Evolutionary conservation across 37 sponge, comb jelly and placozoan species (phyloP).

Genomic region (Aplysina aerophoba): DNA sequence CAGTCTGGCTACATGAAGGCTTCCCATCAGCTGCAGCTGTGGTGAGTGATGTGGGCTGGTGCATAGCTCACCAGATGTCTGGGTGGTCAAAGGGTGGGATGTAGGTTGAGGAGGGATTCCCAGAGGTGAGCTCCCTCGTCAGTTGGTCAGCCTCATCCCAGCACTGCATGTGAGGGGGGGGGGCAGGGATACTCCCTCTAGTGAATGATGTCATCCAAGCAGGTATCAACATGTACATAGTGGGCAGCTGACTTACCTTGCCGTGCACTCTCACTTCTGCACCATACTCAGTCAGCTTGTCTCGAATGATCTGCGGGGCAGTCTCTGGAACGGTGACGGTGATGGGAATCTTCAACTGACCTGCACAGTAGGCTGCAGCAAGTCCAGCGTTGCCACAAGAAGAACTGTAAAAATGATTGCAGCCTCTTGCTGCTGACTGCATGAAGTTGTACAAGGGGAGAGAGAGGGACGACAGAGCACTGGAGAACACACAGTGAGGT

Average conservation of each 20-base stretch:
- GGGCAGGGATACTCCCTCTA: too few species aligned
- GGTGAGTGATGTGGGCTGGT: too few species aligned
- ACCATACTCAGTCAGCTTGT: constrained; percentile 56
- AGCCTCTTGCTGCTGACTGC: background rate
- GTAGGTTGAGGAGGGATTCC: background rate
- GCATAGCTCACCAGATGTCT: background rate
- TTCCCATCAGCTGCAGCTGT: too few species aligned
- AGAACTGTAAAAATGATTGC: constrained; percentile 17
- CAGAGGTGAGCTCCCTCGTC: constrained; percentile 4
- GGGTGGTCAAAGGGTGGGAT: constrained; percentile 37
- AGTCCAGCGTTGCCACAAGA: constrained; percentile 98
- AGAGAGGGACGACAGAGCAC: too few species aligned
- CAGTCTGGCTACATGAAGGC: too few species aligned
- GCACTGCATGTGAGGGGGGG: too few species aligned
- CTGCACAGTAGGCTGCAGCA: constrained; percentile 85
- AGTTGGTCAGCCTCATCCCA: constrained; percentile 31
- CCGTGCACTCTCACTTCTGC: constrained; percentile 26
- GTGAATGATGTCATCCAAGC: too few species aligned
- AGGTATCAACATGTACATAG: too few species aligned
- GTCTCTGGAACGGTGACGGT: constrained; percentile 84
- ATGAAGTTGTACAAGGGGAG: too few species aligned
- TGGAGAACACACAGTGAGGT: too few species aligned
- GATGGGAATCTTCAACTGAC: constrained; percentile 68
- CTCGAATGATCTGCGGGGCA: constrained; percentile 60
- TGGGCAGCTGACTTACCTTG: constrained; percentile 12